Evolutionary conservation across 2,113 vertebrate species (phyloP).

Genomic region (Anhinga anhinga): DNA sequence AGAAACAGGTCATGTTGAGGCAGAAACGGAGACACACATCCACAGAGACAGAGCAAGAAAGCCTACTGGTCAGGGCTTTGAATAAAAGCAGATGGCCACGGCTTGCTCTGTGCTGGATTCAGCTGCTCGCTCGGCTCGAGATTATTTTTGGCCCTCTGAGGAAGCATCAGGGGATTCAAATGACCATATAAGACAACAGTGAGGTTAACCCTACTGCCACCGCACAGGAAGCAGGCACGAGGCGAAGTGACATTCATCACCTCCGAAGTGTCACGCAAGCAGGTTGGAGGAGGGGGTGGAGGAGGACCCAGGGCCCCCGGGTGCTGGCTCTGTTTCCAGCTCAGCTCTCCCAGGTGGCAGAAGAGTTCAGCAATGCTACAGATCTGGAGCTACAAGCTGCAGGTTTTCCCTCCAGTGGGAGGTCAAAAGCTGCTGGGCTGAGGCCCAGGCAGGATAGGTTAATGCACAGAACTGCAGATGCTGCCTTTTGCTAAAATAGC

Average conservation of each 20-base stretch:
- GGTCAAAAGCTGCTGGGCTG: neutral
- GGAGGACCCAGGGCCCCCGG: neutral
- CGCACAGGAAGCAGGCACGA: conserved; percentile 49
- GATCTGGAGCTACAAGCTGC: neutral
- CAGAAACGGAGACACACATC: conserved; percentile 12
- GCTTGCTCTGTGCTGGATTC: conserved; percentile 72
- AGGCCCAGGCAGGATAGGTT: neutral
- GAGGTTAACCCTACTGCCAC: conserved; percentile 75
- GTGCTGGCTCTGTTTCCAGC: neutral
- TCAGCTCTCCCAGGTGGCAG: neutral
- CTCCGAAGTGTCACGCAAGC: neutral
- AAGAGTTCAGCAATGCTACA: neutral
- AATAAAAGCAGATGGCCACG: conserved; percentile 76
- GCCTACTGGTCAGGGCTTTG: conserved; percentile 55
- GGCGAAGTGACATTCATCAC: conserved; percentile 59
- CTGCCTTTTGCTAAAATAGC: neutral
- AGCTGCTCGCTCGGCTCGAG: conserved; percentile 81
- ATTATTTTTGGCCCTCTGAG: conserved; percentile 92
- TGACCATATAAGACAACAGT: conserved; percentile 91
- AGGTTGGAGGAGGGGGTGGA: neutral
- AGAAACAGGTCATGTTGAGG: conserved; percentile 88
- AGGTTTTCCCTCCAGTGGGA: neutral
- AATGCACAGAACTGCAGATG: neutral
- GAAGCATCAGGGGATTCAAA: conserved; percentile 82
- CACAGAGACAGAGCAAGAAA: neutral